These are phyloP conservation scores for Synergus laeviventris DNA, from an alignment of 2,888 invertebrate genomes.

Conservation along the genomic window DNA sequence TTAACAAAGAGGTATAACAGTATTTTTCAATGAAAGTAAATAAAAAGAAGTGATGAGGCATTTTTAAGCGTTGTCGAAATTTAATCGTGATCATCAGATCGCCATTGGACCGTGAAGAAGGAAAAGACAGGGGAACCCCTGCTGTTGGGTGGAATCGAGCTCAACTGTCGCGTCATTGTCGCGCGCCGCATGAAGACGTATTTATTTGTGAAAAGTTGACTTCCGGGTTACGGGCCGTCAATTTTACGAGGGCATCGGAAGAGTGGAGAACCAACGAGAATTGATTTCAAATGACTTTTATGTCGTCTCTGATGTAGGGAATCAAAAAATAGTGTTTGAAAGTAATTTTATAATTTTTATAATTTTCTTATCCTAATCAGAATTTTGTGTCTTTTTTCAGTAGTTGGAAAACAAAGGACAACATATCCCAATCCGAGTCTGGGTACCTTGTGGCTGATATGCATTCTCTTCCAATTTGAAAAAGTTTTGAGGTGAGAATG, in stretches of 20 bases:
- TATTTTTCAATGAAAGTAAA: not conserved
- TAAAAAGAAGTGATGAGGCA: not conserved
- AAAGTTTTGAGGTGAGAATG: not conserved
- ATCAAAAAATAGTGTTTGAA: not conserved
- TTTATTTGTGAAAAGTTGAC: slow-evolving; percentile 44
- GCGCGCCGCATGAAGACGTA: slow-evolving; percentile 57
- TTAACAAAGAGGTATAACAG: too few relatives aligned
- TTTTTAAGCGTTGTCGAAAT: not conserved
- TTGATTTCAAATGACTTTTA: slow-evolving; percentile 2
- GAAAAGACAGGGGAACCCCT: slow-evolving; percentile 42
- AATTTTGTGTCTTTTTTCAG: too few relatives aligned
- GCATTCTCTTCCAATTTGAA: not conserved
- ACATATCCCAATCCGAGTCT: too few relatives aligned
- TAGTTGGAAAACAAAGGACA: too few relatives aligned
- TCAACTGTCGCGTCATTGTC: slow-evolving; percentile 67
- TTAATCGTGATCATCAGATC: not conserved
- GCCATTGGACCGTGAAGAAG: slow-evolving; percentile 30
- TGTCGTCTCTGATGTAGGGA: not conserved
- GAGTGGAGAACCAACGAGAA: not conserved
- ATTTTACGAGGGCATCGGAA: slow-evolving; percentile 40
- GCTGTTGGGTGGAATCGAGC: slow-evolving; percentile 56
- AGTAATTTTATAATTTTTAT: too few relatives aligned
- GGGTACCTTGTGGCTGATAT: too few relatives aligned
- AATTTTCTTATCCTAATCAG: too few relatives aligned
- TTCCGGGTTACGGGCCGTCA: slow-evolving; percentile 49